Evolutionary conservation across 2,888 invertebrate genomes (phyloP).

Genomic region (Kryphioiulus occultus): DNA sequence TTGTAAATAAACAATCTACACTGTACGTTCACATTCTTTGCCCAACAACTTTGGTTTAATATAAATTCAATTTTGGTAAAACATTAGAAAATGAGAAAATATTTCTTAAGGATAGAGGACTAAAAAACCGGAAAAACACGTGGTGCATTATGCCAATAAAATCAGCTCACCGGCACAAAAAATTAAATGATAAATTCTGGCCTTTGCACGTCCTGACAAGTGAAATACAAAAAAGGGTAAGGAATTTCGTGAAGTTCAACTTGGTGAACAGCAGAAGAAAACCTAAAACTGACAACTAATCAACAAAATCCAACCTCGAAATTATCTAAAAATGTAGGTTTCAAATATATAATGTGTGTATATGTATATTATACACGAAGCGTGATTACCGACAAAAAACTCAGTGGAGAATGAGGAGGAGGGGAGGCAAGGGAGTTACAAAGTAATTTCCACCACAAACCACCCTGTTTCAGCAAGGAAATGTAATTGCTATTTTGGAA

Average conservation of each 20-base stretch:
- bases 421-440: neutral
- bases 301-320: slow-evolving; percentile 20
- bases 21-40: too few relatives aligned
- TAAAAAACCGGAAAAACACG: neutral
- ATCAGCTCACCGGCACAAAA: neutral
- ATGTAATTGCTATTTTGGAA: slow-evolving; percentile 12
- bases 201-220: neutral
- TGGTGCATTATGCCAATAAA: neutral
- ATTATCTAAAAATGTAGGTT: neutral
- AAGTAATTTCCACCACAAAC: slow-evolving; percentile 18
- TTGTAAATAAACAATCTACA: neutral
- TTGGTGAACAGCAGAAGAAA: slow-evolving; percentile 10
- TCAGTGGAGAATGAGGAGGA: neutral
- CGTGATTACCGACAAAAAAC: neutral
- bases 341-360: neutral
- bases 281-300: slow-evolving; percentile 20
- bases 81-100: too few relatives aligned
- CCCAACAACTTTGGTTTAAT: too few relatives aligned
- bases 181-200: neutral
- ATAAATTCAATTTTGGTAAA: too few relatives aligned
- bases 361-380: neutral
- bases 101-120: neutral
- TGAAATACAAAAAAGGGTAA: neutral
- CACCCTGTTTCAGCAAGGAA: slow-evolving; percentile 26
- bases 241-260: neutral